Evolutionary conservation across 2,797 vertebrate genomes (phyloP), one percentile per base, ranked within the genome.

Genomic region (Rhincodon typus): DNA sequence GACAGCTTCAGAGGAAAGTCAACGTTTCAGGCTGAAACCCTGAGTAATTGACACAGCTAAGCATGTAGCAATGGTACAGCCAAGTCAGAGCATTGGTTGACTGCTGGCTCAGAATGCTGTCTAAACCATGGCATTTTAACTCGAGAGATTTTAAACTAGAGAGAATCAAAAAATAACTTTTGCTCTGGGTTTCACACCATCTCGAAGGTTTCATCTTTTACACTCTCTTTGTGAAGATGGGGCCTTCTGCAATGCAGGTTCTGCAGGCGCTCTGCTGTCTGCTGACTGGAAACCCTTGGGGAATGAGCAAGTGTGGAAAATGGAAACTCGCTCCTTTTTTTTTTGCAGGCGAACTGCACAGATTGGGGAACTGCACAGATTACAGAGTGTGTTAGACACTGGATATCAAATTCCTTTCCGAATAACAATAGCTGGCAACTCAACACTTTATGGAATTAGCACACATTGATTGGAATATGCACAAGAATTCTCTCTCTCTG

Each of bases 201-300:
- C n/a, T 67, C n/a, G 2, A 23, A 67, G 12, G n/a, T 17, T 0
- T 82, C 38, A 84, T 34, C 53, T 57, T 90, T 62, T 19, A 34
- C 1, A 1, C 25, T 15, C 87, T 34, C 53, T 30, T 34, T 62
- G 87, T 90, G 53, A 90, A 90, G 53, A 90, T 90, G 25, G 53
- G 82, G 30, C 87, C 57, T 62, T 66, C 87, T 90, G 87, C 87
- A 90, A 90, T 93, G 90, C 90, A 67, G 90, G 38, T 67, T 93
- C 66, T 67, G 34, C 90, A 93, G 90, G 53, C 53, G 15, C 62
- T 90, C 57, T 19, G 30, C 87, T 90, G 57, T 62, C 30, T 62
- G 53, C 87, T 62, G 87, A n/a, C 38, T 90, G 87, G 17, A 90
- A 90, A 62, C 87, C 87, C 87, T 57, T 62, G 57, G 53, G 87